phyloP scores from a whole-genome alignment of 2,797 vertebrate genomes.

The Myotis findleyi region DNA sequence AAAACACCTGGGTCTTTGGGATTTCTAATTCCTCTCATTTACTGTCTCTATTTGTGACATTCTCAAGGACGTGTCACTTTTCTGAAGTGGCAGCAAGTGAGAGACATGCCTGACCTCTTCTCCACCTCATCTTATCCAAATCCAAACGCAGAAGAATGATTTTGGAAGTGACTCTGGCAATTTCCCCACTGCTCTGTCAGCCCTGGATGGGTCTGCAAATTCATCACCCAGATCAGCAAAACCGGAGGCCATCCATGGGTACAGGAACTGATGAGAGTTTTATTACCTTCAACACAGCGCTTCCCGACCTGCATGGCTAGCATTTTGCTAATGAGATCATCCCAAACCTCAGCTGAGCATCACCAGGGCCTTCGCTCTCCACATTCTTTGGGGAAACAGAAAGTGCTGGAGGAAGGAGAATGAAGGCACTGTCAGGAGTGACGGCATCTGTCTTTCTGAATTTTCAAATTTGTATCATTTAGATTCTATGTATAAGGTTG shows the following conservation, averaged over 20 bases:
- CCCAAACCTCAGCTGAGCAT: not conserved
- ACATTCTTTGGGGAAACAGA: not conserved
- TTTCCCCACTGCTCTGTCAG: not conserved
- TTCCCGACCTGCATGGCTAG: not conserved
- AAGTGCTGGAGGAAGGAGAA: not conserved
- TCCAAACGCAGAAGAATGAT: not conserved
- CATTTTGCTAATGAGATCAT: not conserved
- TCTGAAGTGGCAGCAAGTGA: not conserved
- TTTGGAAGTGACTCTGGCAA: not conserved
- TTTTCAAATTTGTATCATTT: not conserved
- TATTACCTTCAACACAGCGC: not conserved
- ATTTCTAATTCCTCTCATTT: not conserved
- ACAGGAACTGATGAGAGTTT: not conserved
- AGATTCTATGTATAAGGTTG: not conserved
- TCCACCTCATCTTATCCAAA: not conserved
- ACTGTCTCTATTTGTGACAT: not conserved
- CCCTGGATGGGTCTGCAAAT: not conserved
- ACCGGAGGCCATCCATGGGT: not conserved
- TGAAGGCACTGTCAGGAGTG: fast-evolving
- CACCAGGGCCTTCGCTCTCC: not conserved
- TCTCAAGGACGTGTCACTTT: not conserved
- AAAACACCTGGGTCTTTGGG: not conserved
- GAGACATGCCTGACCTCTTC: too few species aligned
- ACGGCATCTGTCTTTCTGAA: not conserved
- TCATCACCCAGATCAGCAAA: not conserved